Evolutionary conservation across 2,888 invertebrate genomes (phyloP).

Genomic region (Patella depressa): DNA sequence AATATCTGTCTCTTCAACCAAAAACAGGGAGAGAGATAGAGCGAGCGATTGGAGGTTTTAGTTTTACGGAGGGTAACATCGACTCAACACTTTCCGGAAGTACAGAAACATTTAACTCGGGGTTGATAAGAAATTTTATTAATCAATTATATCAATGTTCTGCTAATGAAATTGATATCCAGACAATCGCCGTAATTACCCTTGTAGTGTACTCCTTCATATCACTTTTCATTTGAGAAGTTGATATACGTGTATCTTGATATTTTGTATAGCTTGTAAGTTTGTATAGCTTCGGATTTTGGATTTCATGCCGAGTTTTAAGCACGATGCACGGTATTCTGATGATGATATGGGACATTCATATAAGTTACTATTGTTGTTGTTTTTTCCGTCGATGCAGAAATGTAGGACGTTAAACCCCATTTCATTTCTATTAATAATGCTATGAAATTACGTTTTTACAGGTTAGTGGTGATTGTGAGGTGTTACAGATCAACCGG

Average conservation of each 20-base stretch:
- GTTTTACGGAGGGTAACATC: too few relatives aligned
- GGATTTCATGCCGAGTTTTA: neutral
- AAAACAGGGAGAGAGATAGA: too few relatives aligned
- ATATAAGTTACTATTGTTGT: neutral
- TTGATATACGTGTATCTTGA: neutral
- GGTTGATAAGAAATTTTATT: neutral
- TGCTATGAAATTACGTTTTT: constrained; percentile 13
- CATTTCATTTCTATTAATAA: neutral
- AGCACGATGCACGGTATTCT: neutral
- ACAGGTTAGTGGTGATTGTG: constrained; percentile 66
- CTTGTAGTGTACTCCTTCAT: too few relatives aligned
- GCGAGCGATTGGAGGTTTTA: too few relatives aligned
- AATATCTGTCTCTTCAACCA: too few relatives aligned
- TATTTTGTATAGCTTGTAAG: too few relatives aligned
- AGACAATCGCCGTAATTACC: too few relatives aligned
- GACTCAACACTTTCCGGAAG: too few relatives aligned
- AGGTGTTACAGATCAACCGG: constrained; percentile 65
- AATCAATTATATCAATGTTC: neutral
- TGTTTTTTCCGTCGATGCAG: neutral
- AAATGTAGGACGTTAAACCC: neutral
- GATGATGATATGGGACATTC: constrained; percentile 11
- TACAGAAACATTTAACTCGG: too few relatives aligned
- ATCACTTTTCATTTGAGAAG: neutral
- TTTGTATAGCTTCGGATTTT: too few relatives aligned
- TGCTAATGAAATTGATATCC: too few relatives aligned